A percentile compares a stretch with the other conserved stretches of the same genome.
phyloP scores from a whole-genome alignment of 2,113 vertebrate genomes.

The Thunnus maccoyii region DNA sequence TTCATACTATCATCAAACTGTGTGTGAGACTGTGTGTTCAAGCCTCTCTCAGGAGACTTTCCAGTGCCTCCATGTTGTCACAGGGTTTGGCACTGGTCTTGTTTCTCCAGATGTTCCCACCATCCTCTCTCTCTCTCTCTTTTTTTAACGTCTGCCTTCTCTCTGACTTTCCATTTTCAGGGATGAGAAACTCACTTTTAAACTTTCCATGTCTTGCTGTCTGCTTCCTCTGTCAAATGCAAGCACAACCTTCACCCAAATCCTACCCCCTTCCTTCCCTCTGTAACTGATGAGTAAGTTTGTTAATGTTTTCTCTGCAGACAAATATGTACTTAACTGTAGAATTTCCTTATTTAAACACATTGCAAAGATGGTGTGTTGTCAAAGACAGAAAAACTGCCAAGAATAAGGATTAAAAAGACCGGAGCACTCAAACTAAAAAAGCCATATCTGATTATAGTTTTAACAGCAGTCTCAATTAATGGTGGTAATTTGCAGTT shows the following conservation, averaged over 20 bases:
- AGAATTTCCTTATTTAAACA: conserved; percentile 32
- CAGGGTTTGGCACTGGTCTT: conserved; percentile 63
- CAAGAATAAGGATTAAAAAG: not conserved
- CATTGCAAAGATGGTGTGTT: not conserved
- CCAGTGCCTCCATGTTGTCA: conserved; percentile 64
- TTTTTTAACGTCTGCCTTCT: conserved; percentile 47
- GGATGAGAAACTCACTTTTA: conserved; percentile 59
- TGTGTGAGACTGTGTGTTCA: conserved; percentile 39
- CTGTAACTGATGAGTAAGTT: conserved; percentile 37
- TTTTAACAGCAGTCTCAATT: not conserved
- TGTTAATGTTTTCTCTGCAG: conserved; percentile 30
- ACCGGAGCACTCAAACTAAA: not conserved
- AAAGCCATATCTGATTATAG: not conserved
- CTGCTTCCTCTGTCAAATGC: conserved; percentile 52
- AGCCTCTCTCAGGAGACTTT: conserved; percentile 64
- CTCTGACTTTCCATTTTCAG: conserved; percentile 69
- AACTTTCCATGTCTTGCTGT: conserved; percentile 67
- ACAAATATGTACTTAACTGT: conserved; percentile 29
- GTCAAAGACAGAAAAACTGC: not conserved
- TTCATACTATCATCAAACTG: not conserved
- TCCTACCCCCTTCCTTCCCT: conserved; percentile 9
- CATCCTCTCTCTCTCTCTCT: conserved; percentile 28
- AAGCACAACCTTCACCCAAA: conserved; percentile 25
- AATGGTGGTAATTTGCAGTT: not conserved
- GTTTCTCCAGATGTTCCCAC: conserved; percentile 78